A percentile compares a stretch with the other conserved stretches of the same genome.
Evolutionary conservation across 2,888 invertebrate genomes (phyloP).

Genomic region (Drepanosiphum platanoidis): DNA sequence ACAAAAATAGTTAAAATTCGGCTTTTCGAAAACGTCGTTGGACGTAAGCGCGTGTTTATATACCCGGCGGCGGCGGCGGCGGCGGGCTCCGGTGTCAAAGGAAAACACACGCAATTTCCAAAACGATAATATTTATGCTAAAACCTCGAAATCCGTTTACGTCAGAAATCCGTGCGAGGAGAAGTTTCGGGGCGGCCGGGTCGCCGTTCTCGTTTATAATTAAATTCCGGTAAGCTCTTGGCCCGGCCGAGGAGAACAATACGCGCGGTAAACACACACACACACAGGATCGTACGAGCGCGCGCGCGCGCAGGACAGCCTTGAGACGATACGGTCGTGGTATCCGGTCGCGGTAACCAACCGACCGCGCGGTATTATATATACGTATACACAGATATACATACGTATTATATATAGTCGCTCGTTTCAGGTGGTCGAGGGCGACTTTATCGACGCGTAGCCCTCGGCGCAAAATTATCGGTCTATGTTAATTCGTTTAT

Average conservation of each 20-base stretch:
- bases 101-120: conserved; percentile 52
- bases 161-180: conserved; percentile 28
- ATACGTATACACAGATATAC: neutral
- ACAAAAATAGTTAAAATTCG: too few species aligned
- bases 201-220: conserved; percentile 58
- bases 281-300: neutral
- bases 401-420: neutral
- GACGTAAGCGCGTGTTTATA: neutral
- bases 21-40: neutral
- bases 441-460: conserved; percentile 25
- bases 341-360: neutral
- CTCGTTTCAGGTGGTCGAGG: conserved; percentile 24
- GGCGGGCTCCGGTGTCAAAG: conserved; percentile 17
- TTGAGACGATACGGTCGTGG: neutral
- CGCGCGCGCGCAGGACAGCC: neutral
- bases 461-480: conserved; percentile 14
- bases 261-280: neutral
- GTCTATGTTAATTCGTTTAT: conserved; percentile 41
- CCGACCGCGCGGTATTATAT: neutral
- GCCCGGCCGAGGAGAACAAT: neutral
- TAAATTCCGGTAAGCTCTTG: conserved; percentile 55
- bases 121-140: conserved; percentile 61
- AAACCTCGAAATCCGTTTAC: conserved; percentile 59
- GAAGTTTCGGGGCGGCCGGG: conserved; percentile 24
- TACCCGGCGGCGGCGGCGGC: too few species aligned